Percentiles rank a stretch among this genome's conserved stretches.
These are phyloP conservation scores for Echinops telfairi DNA, from an alignment of 2,113 vertebrate species.

Conservation along the genomic window DNA sequence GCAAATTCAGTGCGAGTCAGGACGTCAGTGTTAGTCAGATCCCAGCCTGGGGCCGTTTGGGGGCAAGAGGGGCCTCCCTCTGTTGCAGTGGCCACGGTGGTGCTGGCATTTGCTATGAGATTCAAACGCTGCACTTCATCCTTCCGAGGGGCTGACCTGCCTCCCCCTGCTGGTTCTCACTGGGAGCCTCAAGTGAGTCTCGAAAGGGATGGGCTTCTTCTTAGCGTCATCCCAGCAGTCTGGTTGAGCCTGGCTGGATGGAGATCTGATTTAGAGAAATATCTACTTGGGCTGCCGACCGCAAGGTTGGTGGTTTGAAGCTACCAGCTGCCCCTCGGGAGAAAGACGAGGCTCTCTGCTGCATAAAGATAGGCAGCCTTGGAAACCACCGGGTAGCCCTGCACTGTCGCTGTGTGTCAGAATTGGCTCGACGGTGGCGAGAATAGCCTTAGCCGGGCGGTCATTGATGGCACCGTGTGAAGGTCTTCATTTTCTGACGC, in stretches of 20 bases:
- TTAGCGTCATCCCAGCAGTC: accelerated
- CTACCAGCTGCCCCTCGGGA: not conserved
- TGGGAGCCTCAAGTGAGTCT: accelerated
- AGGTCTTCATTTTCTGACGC: too few species aligned
- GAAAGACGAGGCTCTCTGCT: too few species aligned
- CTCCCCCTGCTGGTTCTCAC: not conserved
- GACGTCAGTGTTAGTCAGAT: accelerated
- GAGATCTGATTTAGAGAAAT: too few species aligned
- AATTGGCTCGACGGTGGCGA: not conserved
- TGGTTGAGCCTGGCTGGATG: accelerated
- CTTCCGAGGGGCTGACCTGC: accelerated
- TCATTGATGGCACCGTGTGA: too few species aligned
- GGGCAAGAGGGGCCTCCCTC: not conserved
- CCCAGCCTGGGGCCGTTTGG: accelerated
- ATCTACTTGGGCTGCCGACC: not conserved
- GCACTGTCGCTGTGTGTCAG: not conserved
- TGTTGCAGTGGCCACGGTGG: too few species aligned
- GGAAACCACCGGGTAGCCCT: not conserved
- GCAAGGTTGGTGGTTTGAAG: not conserved
- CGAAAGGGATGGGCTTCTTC: accelerated
- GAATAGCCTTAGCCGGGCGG: not conserved
- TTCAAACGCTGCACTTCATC: not conserved
- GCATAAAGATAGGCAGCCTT: not conserved
- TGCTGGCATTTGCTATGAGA: too few species aligned
- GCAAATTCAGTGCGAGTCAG: accelerated